Evolutionary conservation across 2,797 vertebrate genomes (phyloP), one percentile per base, ranked within the genome.

Genomic region (Morelia viridis): DNA sequence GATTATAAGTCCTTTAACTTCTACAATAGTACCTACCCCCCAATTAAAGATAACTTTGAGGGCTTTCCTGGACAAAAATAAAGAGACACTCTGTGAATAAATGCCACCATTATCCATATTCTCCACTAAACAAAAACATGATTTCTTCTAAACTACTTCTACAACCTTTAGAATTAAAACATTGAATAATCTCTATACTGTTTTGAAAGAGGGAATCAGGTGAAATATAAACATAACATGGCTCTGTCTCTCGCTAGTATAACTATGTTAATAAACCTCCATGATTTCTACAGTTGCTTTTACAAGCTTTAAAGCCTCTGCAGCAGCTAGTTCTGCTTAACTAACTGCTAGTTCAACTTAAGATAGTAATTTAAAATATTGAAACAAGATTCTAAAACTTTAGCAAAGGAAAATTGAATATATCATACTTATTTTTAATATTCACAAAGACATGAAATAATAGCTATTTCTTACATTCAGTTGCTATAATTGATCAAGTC

Each of bases 21-120:
- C 17, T 87, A 53, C 41, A 92, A 87, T 86, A 19, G 35, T 56
- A 89, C 22, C 62, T 94, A 84, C 28, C 12, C 19, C 22, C 60
- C 22, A 76, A 90, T 46, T 61, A 94, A 85, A 94, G 1, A 53
- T 91, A 50, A 93, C 88, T 95, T 22, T 19, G 46, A 56, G 89
- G 5, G 41, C 26, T 22, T 17, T 62, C 58, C 26, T 22, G 17
- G 6, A 13, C 31, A 22, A 35, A 53, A 80, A 53, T 31, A 10
- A 28, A 76, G 50, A 26, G 10, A 22, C 31, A 71, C 1, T 31
- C 2, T n/a, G 2, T 85, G 24, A 85, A 26, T 9, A 41, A 89
- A 85, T 65, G 15, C 26, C 53, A 65, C 9, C 57, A 35, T 28
- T 17, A 92, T 60, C 6, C 35, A 60, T n/a, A 35, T 89, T 85